Base-by-base conservation (phyloP, 2,888 invertebrate genomes). In the Tholera decimalis region DNA sequence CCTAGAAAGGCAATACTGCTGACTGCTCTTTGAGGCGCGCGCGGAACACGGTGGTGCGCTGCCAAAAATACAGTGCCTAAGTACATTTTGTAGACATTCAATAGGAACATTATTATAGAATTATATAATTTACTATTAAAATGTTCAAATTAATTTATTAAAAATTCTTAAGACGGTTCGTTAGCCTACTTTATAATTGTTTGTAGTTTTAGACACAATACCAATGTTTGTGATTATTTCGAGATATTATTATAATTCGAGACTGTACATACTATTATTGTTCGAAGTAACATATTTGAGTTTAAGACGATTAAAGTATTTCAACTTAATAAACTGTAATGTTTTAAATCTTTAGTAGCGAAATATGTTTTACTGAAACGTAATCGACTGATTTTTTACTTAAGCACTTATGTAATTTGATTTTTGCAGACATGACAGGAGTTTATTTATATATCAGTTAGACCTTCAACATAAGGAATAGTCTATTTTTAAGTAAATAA, bases 191-290 rank as follows among this genome's bases (percentile, higher is more conserved):
- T 35, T 4, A 59, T 55, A 79, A 54, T 67, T 47, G 58, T 57
- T 62, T 67, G 18, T 68, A 67, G 66, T 71, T 64, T 53, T 53
- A 54, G 26, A 69, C 68, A 71, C 57, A 82, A 73, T 82, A 80
- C 70, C 67, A 77, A 66, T 71, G 53, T 79, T 82, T 82, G 82
- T 80, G 80, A 80, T 80, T 73, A 47, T 68, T 76, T 69, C 77
- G 63, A 80, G 68, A 85, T 75, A 70, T 83, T 79, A 75, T 47
- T 66, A 18, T 47, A 41, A 82, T 85, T 86, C 85, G 87, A 86
- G 85, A 86, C 83, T 90, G 91, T 91, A 90, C 83, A 89, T 90
- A 80, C 46, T 82, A 82, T 75, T 82, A 82, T 76, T 79, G 82
- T 67, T 70, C 53, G 43, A 56, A 20, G 28, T 67, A 64, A 72